These are phyloP conservation scores for Fabriciana adippe DNA, from an alignment of 2,888 invertebrate genomes.

Conservation along the genomic window DNA sequence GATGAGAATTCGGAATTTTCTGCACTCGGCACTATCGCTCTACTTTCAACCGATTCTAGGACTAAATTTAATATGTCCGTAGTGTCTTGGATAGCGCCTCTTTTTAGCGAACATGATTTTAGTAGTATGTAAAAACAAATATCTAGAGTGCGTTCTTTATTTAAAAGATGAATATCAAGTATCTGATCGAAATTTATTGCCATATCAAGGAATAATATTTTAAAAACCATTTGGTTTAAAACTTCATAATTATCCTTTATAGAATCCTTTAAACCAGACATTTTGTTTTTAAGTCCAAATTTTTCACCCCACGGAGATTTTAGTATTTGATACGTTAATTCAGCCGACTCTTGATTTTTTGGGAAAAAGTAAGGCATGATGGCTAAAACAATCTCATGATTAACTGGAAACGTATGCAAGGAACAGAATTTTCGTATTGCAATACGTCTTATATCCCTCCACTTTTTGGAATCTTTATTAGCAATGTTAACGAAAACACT, in stretches of 20 bases:
- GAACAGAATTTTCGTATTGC: conserved; percentile 76
- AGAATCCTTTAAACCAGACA: conserved; percentile 48
- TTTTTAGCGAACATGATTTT: conserved; percentile 67
- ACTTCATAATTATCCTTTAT: conserved; percentile 51
- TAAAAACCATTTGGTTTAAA: conserved; percentile 59
- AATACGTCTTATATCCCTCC: conserved; percentile 65
- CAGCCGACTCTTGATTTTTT: conserved; percentile 55
- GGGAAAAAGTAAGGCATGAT: conserved; percentile 85
- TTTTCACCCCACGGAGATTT: conserved; percentile 66
- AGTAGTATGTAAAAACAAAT: conserved; percentile 70
- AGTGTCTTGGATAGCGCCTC: conserved; percentile 62
- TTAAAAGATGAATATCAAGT: conserved; percentile 56
- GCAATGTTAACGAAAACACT: conserved; percentile 77
- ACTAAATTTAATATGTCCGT: conserved; percentile 67
- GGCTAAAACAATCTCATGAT: conserved; percentile 81
- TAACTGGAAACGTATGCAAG: conserved; percentile 67
- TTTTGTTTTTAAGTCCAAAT: conserved; percentile 52
- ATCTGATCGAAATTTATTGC: conserved; percentile 53
- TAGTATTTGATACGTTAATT: conserved; percentile 60
- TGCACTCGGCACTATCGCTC: conserved; percentile 59
- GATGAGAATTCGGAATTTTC: conserved; percentile 55
- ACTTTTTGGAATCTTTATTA: conserved; percentile 64
- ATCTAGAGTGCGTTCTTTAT: conserved; percentile 59
- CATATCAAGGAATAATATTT: conserved; percentile 58
- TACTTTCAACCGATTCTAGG: conserved; percentile 63